Evolutionary conservation across 2,797 vertebrate species (phyloP).

Genomic region (Sparidentex hasta): DNA sequence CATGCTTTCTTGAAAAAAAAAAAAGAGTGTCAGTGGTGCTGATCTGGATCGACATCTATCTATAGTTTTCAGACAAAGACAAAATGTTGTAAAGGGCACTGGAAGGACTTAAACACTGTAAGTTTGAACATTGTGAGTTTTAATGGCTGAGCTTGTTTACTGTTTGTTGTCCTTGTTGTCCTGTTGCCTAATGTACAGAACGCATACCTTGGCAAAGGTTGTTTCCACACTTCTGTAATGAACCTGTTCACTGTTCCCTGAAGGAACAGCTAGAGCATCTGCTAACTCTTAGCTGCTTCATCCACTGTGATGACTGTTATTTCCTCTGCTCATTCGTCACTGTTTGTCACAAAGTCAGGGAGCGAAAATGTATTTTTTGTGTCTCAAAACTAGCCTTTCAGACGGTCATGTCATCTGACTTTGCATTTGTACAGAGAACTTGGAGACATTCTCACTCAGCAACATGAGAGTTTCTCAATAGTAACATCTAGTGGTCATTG

Average conservation of each 20-base stretch:
- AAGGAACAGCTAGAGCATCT: conserved; percentile 24
- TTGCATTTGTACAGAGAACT: neutral
- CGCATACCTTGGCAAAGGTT: neutral
- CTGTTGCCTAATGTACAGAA: conserved; percentile 1
- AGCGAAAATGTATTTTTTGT: neutral
- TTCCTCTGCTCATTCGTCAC: neutral
- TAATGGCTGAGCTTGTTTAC: neutral
- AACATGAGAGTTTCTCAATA: neutral
- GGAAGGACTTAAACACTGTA: neutral
- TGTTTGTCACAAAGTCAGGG: neutral
- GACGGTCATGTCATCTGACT: neutral
- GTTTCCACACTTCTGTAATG: conserved; percentile 11
- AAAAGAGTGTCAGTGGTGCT: neutral
- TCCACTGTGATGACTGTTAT: neutral
- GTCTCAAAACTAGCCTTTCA: neutral
- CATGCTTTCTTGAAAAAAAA: too few relatives aligned
- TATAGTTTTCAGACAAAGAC: neutral
- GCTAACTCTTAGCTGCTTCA: conserved; percentile 2
- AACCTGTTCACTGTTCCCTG: neutral
- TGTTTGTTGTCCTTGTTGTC: conserved; percentile 8
- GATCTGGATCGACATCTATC: neutral
- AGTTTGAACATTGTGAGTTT: neutral
- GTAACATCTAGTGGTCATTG: neutral
- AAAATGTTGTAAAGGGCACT: neutral
- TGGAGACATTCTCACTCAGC: too few relatives aligned